phyloP scores from a whole-genome alignment of 1,140 invertebrate genomes.

The Zaprionus ornatus region DNA sequence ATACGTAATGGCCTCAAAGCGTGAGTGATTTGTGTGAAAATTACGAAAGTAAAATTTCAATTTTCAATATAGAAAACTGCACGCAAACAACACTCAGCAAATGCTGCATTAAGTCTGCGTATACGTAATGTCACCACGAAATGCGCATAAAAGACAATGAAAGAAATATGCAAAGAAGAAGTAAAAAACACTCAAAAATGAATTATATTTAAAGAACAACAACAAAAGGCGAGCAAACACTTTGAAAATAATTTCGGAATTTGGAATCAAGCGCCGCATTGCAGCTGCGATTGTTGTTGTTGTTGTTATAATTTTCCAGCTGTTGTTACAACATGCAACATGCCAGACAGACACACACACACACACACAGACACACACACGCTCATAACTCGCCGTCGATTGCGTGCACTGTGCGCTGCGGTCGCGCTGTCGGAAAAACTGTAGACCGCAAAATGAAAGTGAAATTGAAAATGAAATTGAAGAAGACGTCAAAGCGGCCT shows the following conservation, averaged over 20 bases:
- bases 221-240: conserved; percentile 13
- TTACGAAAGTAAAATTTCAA: neutral
- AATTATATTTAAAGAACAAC: conserved; percentile 23
- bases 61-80: neutral
- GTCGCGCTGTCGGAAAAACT: conserved; percentile 73
- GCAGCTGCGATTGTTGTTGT: conserved; percentile 46
- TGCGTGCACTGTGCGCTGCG: conserved; percentile 64
- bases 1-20: conserved; percentile 1
- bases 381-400: conserved; percentile 43
- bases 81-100: neutral
- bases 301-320: conserved; percentile 72
- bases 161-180: conserved; percentile 26
- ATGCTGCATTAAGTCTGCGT: conserved; percentile 8
- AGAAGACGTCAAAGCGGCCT: conserved; percentile 59
- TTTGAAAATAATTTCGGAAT: conserved; percentile 46
- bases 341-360: conserved; percentile 17
- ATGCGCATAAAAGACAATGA: conserved; percentile 51
- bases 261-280: conserved; percentile 40
- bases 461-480: conserved; percentile 78
- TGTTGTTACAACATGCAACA: conserved; percentile 71
- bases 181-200: conserved; percentile 35
- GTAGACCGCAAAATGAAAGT: conserved; percentile 77
- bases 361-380: conserved; percentile 19
- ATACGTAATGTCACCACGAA: conserved; percentile 57
- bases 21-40: neutral